Conservation (phyloP, 1,140 invertebrate genomes). For the Linepithema humile region DNA sequence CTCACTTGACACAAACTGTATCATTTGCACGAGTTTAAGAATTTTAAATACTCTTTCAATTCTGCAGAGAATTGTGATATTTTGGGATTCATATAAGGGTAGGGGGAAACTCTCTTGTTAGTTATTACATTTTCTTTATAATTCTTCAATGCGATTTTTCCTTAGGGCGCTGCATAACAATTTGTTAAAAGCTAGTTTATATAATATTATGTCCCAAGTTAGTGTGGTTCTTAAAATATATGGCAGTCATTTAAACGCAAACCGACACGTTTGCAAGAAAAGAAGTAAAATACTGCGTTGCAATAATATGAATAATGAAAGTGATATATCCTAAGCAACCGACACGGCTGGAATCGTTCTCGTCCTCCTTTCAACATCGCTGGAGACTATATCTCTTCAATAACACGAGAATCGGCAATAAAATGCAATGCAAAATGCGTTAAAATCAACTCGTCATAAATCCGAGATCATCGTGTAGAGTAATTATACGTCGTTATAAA, state of each 20-base stretch:
- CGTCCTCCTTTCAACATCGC: background rate
- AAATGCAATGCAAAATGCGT: slow-evolving; percentile 24
- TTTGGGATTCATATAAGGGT: slow-evolving; percentile 70
- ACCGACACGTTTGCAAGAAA: slow-evolving; percentile 69
- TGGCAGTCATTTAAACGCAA: slow-evolving; percentile 81
- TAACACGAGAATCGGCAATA: background rate
- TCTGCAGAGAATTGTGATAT: slow-evolving; percentile 63
- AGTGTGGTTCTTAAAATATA: slow-evolving; percentile 81
- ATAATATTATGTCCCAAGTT: slow-evolving; percentile 81
- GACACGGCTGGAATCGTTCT: slow-evolving; percentile 35
- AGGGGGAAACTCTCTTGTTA: slow-evolving; percentile 70
- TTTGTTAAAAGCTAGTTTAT: slow-evolving; percentile 82
- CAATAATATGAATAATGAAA: slow-evolving; percentile 54
- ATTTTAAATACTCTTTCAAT: slow-evolving; percentile 59
- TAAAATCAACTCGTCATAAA: slow-evolving; percentile 16
- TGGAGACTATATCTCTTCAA: slow-evolving; percentile 16
- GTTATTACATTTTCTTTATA: slow-evolving; percentile 75
- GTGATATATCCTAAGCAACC: slow-evolving; percentile 53
- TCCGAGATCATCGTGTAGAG: slow-evolving; percentile 3
- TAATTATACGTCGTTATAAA: slow-evolving; percentile 38
- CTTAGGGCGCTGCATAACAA: slow-evolving; percentile 75
- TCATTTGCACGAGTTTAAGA: slow-evolving; percentile 37
- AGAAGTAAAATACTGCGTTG: slow-evolving; percentile 52
- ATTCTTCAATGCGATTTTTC: slow-evolving; percentile 73
- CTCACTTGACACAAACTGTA: slow-evolving; percentile 47